phyloP scores from a whole-genome alignment of 2,113 vertebrate genomes.

The Hippocampus abdominalis region DNA sequence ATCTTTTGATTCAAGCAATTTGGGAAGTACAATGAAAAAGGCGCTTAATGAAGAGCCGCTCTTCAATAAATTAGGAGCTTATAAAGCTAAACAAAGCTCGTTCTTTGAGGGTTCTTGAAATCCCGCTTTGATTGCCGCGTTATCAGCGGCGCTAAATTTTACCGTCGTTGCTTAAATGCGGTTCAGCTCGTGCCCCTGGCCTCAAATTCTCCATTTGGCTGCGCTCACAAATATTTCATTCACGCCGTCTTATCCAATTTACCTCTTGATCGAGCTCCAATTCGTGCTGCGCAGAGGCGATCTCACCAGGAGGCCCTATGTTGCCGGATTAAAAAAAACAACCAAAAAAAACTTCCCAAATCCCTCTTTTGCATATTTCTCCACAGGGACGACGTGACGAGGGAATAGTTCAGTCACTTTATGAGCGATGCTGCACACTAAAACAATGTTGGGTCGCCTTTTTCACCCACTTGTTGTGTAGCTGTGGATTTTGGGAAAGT shows the following conservation, averaged over 20 bases:
- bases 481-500: too few species aligned
- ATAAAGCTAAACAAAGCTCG: conserved; percentile 56
- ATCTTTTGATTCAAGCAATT: conserved; percentile 43
- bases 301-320: conserved; percentile 26
- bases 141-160: conserved; percentile 41
- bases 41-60: conserved; percentile 52
- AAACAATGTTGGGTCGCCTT: too few species aligned
- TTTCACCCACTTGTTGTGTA: too few species aligned
- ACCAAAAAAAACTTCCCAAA: conserved; percentile 14
- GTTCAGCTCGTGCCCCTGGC: conserved; percentile 47
- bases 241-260: conserved; percentile 44
- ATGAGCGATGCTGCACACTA: conserved; percentile 4
- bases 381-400: conserved; percentile 10
- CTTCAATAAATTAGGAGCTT: conserved; percentile 64
- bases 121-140: conserved; percentile 54
- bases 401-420: conserved; percentile 28
- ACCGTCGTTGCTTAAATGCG: conserved; percentile 36
- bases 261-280: conserved; percentile 41
- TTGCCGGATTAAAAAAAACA: conserved; percentile 17
- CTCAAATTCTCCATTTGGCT: conserved; percentile 42
- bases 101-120: conserved; percentile 48
- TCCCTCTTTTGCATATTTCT: conserved; percentile 27
- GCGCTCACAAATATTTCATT: conserved; percentile 55
- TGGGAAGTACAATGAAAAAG: conserved; percentile 53
- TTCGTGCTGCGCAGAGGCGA: conserved; percentile 28